Evolutionary conservation across 2,888 invertebrate species (phyloP), one percentile per base, ranked within the genome.

Genomic region (Autographa gamma): DNA sequence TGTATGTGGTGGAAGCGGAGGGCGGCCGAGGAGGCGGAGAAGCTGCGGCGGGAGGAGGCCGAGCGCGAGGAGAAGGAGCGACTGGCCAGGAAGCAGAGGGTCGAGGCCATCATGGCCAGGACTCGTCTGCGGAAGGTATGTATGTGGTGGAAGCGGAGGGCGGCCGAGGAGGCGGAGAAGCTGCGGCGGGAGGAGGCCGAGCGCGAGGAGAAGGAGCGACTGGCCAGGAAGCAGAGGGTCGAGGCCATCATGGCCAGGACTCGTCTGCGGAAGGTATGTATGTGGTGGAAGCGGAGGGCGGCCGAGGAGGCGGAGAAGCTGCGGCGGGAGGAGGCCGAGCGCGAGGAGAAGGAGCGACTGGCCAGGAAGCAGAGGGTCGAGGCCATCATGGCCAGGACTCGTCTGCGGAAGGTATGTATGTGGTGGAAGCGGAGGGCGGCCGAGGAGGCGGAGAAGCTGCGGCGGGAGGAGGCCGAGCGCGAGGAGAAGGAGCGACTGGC

Each of bases 231-330:
- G 86, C 98, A 98, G 93, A 96, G 98, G 71, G 98, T 99, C 32
- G 98, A 98, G 92, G 98, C 98, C 69, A 99, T 99, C 87, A 99
- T 99, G 99, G 97, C 97, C 66, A 96, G 99, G 86, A 99, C 98
- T n/a, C 96, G 98, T 79, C 91, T 94, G 43, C 91, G 92, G 89
- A 96, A 96, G 93, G 94, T 93, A 14, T 0, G 56, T 52, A 52
- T 2, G 2, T 8, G 18, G 18, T 52, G 18, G 18, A 52, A 18
- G 9, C 6, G 41, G 41, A 43, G 14, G 41, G 38, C 38, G 38
- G 7, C 7, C n/a, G n/a, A 98, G 91, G 98, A 98, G 90, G 98
- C 98, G 0, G 98, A 99, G 95, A 96, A 97, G 83, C 96, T 97
- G 91, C 97, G 98, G 87, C 96, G 97, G 79, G 98, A 98, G 92